Conservation (phyloP, 1,140 invertebrate genomes). For the Calosoma granatense region DNA sequence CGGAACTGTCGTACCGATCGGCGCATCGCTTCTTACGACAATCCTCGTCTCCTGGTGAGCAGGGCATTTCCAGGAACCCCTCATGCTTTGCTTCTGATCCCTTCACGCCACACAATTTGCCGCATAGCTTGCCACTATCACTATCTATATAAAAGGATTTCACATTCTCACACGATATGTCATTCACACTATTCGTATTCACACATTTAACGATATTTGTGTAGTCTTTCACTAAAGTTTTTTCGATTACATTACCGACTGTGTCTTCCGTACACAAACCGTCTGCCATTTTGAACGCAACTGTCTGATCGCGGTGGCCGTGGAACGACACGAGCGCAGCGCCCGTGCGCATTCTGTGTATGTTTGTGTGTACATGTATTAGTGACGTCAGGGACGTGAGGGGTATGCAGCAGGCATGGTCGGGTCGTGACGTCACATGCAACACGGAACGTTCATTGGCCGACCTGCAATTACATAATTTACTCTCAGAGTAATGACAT, state of each 20-base stretch:
- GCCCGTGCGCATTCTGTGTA: constrained; percentile 8
- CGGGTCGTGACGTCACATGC: constrained; percentile 14
- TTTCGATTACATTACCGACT: constrained; percentile 25
- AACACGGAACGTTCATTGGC: constrained; percentile 33
- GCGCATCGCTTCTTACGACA: constrained; percentile 72
- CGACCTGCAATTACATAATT: constrained; percentile 34
- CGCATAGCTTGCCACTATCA: constrained; percentile 28
- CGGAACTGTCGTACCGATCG: constrained; percentile 80
- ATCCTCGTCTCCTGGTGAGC: constrained; percentile 34
- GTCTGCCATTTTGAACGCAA: constrained; percentile 37
- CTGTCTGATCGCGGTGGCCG: constrained; percentile 15
- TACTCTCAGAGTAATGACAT: constrained; percentile 32
- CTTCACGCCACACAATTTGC: constrained; percentile 22
- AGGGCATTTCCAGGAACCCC: constrained; percentile 23
- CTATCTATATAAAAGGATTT: constrained; percentile 24
- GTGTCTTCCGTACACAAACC: constrained; percentile 32
- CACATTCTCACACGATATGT: constrained; percentile 19
- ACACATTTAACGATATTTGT: constrained; percentile 20
- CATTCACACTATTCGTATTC: constrained; percentile 18
- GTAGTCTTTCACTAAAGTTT: constrained; percentile 24
- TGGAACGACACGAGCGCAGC: constrained; percentile 28
- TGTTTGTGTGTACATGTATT: background rate
- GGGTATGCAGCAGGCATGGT: constrained; percentile 10
- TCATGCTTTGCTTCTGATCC: constrained; percentile 19
- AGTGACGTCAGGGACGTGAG: background rate